Percentiles rank a stretch among this genome's conserved stretches.
phyloP scores from a whole-genome alignment of 2,113 vertebrate genomes.

The Entomyzon cyanotis region DNA sequence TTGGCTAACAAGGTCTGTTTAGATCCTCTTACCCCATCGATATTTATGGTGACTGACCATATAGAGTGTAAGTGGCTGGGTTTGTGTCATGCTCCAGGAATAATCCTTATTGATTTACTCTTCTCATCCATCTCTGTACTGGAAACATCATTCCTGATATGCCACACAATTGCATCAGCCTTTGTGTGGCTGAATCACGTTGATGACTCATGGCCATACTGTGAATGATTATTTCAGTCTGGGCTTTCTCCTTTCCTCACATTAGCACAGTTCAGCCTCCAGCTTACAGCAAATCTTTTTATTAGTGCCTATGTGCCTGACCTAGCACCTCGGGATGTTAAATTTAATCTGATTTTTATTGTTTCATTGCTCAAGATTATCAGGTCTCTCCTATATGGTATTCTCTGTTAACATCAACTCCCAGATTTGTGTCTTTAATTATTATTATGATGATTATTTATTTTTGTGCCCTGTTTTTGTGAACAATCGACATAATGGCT shows the following conservation, averaged over 20 bases:
- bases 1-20: background rate
- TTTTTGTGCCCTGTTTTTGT: background rate
- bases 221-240: slow-evolving; percentile 37
- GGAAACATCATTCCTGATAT: background rate
- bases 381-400: background rate
- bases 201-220: slow-evolving; percentile 36
- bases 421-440: background rate
- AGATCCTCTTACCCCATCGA: background rate
- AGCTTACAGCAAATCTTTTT: slow-evolving; percentile 27
- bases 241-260: background rate
- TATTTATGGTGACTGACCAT: background rate
- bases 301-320: background rate
- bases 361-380: background rate
- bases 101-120: background rate
- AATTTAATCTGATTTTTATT: slow-evolving; percentile 32
- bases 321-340: background rate
- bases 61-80: background rate
- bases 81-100: background rate
- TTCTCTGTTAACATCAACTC: background rate
- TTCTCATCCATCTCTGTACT: background rate
- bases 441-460: background rate
- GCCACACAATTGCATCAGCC: background rate
- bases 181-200: slow-evolving; percentile 38
- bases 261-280: background rate
- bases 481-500: background rate